Conservation (phyloP, 2,888 invertebrate genomes). For the Criorhina ranunculi region DNA sequence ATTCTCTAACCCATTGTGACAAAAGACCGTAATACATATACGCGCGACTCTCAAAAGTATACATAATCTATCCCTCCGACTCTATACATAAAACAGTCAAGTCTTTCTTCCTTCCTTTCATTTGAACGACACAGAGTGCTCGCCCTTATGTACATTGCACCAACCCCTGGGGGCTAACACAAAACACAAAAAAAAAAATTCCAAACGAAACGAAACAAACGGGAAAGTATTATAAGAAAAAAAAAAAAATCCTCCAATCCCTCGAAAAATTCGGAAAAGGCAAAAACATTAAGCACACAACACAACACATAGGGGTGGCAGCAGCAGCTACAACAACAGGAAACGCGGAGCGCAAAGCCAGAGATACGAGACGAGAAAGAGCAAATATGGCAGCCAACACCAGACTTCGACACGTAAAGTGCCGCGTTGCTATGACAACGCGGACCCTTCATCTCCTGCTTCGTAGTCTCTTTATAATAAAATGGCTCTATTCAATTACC, state of each 20-base stretch:
- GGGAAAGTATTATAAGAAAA: constrained; percentile 38
- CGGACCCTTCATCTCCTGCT: constrained; percentile 78
- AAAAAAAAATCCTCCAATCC: constrained; percentile 56
- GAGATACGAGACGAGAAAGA: constrained; percentile 79
- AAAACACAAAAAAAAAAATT: constrained; percentile 48
- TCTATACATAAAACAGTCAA: constrained; percentile 49
- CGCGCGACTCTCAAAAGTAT: constrained; percentile 68
- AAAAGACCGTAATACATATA: constrained; percentile 74
- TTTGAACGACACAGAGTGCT: constrained; percentile 39
- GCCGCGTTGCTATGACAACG: constrained; percentile 84
- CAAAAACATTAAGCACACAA: constrained; percentile 74
- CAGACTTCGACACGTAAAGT: constrained; percentile 84
- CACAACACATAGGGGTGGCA: constrained; percentile 57
- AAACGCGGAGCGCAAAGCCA: constrained; percentile 45
- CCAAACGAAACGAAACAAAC: constrained; percentile 50
- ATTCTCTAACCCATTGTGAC: constrained; percentile 77
- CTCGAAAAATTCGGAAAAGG: constrained; percentile 68
- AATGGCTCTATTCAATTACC: constrained; percentile 79
- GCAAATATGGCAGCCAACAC: constrained; percentile 85
- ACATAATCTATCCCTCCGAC: constrained; percentile 65
- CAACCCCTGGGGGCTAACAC: constrained; percentile 56
- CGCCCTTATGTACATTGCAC: constrained; percentile 65
- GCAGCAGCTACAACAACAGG: constrained; percentile 10
- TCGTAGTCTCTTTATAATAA: constrained; percentile 72
- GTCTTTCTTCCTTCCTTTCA: constrained; percentile 39